Base-by-base conservation (phyloP, 2,797 vertebrate genomes). In the Rhinogobio ventralis region DNA sequence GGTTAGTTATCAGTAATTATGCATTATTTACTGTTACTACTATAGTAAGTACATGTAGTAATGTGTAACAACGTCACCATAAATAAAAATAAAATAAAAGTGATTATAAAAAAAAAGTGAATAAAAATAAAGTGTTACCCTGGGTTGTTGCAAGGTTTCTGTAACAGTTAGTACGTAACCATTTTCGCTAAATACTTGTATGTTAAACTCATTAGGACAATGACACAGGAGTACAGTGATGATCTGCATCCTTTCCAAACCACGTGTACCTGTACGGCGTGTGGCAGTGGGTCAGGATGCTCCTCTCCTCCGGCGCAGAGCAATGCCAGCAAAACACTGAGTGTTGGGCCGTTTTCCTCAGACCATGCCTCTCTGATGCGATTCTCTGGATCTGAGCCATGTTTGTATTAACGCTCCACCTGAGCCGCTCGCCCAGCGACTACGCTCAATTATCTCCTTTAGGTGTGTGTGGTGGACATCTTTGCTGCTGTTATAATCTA, bases 241-340 rank as follows among this genome's bases (percentile, higher is more conserved):
- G 53, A 33, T 81, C 20, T 19, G 7, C 2, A 49, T 30, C 2
- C 51, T 17, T 0, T 25, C 17, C n/a, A 0, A 23, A 76, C 72
- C 42, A 51, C 73, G 82, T 74, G 55, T 82, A 5, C 83, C 83
- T 86, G 87, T 81, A 2, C 71, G 20, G 53, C 0, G 62, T 83
- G 72, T 86, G 86, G 42, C 79, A 90, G 2, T 72, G 90, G 5
- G 78, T 46, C 17, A 90, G 62, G 68, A 86, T 28, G 79, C 90
- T 89, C 77, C 85, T 89, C 30, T 95, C 92, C 87, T 94, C 92
- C n/a, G 71, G 42, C 1, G 9, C 36, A 0, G 89, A 86, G 6
- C 82, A 86, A 0, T 87, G 82, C 85, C 93, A 95, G 87, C 93
- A 94, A 81, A 93, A 89, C 39, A 92, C 89, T 0, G 91, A 81